phyloP scores from a whole-genome alignment of 1,140 invertebrate species.

The Cephus cinctus region DNA sequence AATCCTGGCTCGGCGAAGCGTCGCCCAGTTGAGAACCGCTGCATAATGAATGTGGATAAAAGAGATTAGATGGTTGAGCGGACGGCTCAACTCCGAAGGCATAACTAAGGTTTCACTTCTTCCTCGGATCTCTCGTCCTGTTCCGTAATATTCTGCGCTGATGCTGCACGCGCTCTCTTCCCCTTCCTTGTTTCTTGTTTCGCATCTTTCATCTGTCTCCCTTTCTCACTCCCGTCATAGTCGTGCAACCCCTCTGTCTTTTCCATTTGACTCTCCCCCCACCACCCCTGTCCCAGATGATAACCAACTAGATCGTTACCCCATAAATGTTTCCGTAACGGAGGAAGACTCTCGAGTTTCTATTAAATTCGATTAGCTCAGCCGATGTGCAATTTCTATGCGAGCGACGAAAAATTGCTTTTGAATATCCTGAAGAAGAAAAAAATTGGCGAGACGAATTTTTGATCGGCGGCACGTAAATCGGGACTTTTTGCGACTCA shows the following conservation, averaged over 20 bases:
- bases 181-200: slow-evolving; percentile 13
- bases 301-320: slow-evolving; percentile 28
- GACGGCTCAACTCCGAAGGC: slow-evolving; percentile 28
- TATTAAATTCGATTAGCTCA: too few relatives aligned
- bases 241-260: slow-evolving; percentile 6
- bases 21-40: slow-evolving; percentile 35
- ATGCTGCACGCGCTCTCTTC: slow-evolving; percentile 9
- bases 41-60: slow-evolving; percentile 44
- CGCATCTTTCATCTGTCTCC: not conserved
- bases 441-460: too few relatives aligned
- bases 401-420: too few relatives aligned
- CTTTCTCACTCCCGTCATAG: slow-evolving; percentile 2
- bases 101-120: slow-evolving; percentile 31
- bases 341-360: too few relatives aligned
- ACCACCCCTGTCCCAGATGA: slow-evolving; percentile 3
- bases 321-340: too few relatives aligned
- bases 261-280: slow-evolving; percentile 4
- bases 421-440: too few relatives aligned
- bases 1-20: too few relatives aligned
- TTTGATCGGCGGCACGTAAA: too few relatives aligned
- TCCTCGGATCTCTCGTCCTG: slow-evolving; percentile 5
- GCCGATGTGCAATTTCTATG: too few relatives aligned
- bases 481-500: too few relatives aligned
- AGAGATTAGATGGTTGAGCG: slow-evolving; percentile 41
- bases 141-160: too few relatives aligned